Evolutionary conservation across 2,113 vertebrate species (phyloP).

Genomic region (Xenopus tropicalis): DNA sequence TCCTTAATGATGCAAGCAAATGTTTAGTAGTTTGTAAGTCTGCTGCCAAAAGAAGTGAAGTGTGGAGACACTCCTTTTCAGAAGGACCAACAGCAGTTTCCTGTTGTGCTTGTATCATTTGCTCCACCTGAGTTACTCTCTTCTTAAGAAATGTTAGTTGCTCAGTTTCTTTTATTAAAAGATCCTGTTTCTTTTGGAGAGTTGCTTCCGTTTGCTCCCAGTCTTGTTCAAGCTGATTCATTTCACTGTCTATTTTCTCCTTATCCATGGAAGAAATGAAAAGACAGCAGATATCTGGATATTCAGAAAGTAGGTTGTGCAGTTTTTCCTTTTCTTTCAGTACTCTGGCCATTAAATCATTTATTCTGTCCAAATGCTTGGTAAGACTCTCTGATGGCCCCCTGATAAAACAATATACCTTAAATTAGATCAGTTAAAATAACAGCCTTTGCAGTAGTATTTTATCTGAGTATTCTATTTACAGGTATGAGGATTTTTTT

Average conservation of each 20-base stretch:
- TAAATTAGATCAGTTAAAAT: slow-evolving; percentile 4
- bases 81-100: slow-evolving; percentile 47
- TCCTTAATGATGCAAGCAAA: slow-evolving; percentile 61
- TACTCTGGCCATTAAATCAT: slow-evolving; percentile 62
- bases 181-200: slow-evolving; percentile 63
- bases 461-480: too few relatives aligned
- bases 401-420: slow-evolving; percentile 53
- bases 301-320: slow-evolving; percentile 60
- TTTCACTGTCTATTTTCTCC: slow-evolving; percentile 60
- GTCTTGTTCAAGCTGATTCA: slow-evolving; percentile 63
- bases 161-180: slow-evolving; percentile 51
- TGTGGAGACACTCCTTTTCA: slow-evolving; percentile 50
- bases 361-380: slow-evolving; percentile 66
- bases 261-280: slow-evolving; percentile 65
- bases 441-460: not conserved
- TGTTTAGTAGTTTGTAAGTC: slow-evolving; percentile 67
- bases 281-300: slow-evolving; percentile 56
- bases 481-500: too few relatives aligned
- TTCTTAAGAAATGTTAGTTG: slow-evolving; percentile 61
- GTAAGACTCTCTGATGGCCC: slow-evolving; percentile 64
- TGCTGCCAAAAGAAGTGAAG: slow-evolving; percentile 58
- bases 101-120: slow-evolving; percentile 58
- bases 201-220: slow-evolving; percentile 69
- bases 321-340: slow-evolving; percentile 66
- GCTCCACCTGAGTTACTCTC: slow-evolving; percentile 59